A percentile compares a stretch with the other conserved stretches of the same genome.
phyloP scores from a whole-genome alignment of 2,797 vertebrate genomes.

The Accipiter minullus region DNA sequence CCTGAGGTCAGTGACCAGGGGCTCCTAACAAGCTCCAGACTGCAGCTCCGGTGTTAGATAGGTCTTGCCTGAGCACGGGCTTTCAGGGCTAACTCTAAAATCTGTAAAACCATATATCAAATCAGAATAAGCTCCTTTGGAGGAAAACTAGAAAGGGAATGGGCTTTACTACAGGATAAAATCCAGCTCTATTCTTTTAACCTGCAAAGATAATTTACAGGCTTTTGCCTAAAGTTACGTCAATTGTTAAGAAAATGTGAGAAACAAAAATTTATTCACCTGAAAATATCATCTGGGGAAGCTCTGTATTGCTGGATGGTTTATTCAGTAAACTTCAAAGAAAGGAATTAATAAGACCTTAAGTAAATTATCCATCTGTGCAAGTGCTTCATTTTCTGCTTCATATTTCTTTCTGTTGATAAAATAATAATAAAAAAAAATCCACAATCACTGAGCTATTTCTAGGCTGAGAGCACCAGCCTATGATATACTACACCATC shows the following conservation, averaged over 20 bases:
- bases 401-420: not conserved
- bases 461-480: not conserved
- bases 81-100: not conserved
- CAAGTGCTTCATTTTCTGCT: not conserved
- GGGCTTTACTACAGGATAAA: not conserved
- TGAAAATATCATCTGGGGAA: not conserved
- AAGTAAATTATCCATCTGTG: not conserved
- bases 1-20: not conserved
- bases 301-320: not conserved
- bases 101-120: not conserved
- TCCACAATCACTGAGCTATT: not conserved
- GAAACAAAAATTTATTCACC: not conserved
- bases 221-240: not conserved
- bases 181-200: not conserved
- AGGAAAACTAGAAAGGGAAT: not conserved
- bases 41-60: not conserved
- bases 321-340: not conserved
- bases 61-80: not conserved
- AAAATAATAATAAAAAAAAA: not conserved
- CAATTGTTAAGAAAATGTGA: not conserved
- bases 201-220: not conserved
- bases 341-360: not conserved
- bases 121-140: not conserved
- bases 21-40: conserved; percentile 14
- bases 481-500: not conserved